Percentiles rank a stretch among this genome's conserved stretches.
Evolutionary conservation across 2,797 vertebrate species (phyloP).

Genomic region (Ptychadena robeensis): DNA sequence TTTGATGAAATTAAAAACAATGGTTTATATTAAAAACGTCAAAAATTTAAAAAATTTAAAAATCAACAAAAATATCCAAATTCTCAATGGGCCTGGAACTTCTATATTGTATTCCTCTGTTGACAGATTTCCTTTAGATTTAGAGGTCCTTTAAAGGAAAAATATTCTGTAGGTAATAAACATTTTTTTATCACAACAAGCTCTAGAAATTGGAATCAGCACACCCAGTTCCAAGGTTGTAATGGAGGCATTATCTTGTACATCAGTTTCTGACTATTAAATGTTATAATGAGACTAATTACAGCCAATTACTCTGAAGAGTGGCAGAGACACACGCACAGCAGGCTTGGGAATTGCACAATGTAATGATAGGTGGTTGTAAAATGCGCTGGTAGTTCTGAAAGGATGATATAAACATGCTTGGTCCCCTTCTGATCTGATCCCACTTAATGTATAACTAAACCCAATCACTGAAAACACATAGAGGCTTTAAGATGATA

Average conservation of each 20-base stretch:
- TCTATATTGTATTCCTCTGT: neutral
- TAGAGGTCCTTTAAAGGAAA: neutral
- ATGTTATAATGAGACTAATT: slow-evolving; percentile 10
- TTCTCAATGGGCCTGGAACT: neutral
- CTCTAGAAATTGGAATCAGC: neutral
- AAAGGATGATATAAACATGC: neutral
- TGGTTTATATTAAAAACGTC: too few species aligned
- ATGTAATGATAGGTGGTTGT: neutral
- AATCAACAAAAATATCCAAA: too few species aligned
- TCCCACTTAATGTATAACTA: neutral
- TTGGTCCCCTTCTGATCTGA: neutral
- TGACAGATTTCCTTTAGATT: neutral
- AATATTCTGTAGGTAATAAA: neutral
- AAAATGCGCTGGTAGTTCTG: neutral
- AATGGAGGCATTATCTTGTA: neutral
- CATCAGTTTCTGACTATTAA: slow-evolving; percentile 4
- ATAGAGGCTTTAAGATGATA: neutral
- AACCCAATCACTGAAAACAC: neutral
- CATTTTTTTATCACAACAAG: slow-evolving; percentile 7
- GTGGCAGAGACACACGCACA: neutral
- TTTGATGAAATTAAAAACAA: too few species aligned
- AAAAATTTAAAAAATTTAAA: too few species aligned
- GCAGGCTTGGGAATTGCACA: neutral
- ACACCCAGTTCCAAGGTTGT: slow-evolving; percentile 1
- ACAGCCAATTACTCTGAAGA: neutral